Conservation (phyloP, 2,888 invertebrate genomes). For the Leuctra nigra region DNA sequence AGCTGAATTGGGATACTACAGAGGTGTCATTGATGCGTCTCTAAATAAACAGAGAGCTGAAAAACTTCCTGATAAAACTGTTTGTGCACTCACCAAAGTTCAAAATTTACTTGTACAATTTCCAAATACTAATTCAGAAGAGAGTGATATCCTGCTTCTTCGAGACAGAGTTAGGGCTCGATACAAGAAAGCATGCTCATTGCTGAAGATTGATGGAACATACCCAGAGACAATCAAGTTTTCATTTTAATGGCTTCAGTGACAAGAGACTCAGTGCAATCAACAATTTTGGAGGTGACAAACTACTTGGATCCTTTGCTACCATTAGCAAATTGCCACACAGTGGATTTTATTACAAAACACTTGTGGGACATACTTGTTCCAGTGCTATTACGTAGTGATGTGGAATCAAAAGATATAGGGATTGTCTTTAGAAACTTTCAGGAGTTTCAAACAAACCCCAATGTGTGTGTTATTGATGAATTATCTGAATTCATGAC, state of each 20-base stretch:
- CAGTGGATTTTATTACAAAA: conserved; percentile 65
- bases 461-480: neutral
- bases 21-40: conserved; percentile 49
- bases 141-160: conserved; percentile 55
- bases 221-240: conserved; percentile 52
- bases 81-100: conserved; percentile 49
- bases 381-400: conserved; percentile 46
- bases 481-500: neutral
- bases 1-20: conserved; percentile 68
- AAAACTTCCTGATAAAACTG: conserved; percentile 46
- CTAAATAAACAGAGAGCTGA: conserved; percentile 14
- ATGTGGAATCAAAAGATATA: conserved; percentile 40
- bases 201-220: conserved; percentile 52
- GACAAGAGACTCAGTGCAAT: neutral
- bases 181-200: conserved; percentile 61
- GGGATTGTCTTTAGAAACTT: conserved; percentile 15
- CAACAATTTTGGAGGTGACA: neutral
- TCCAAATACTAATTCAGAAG: conserved; percentile 57
- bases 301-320: conserved; percentile 52
- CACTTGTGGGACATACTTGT: conserved; percentile 56
- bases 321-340: conserved; percentile 65
- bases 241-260: conserved; percentile 45
- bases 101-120: conserved; percentile 54
- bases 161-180: conserved; percentile 58
- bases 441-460: neutral